phyloP scores from a whole-genome alignment of 2,797 vertebrate species.

The Rhabdomys pumilio region DNA sequence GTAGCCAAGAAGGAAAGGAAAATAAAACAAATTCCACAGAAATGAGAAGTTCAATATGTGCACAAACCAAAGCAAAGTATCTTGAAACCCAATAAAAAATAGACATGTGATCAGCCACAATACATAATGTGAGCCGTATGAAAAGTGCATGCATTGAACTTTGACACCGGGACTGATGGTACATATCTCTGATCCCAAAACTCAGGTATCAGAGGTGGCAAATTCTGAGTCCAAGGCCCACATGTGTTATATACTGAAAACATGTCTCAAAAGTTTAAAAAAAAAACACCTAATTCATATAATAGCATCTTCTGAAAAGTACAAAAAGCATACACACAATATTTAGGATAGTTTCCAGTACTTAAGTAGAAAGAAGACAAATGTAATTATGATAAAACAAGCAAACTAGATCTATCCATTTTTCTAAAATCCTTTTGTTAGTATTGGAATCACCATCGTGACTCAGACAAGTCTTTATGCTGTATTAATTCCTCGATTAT shows the following conservation, averaged over 20 bases:
- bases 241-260: too few species aligned
- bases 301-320: background rate
- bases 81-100: background rate
- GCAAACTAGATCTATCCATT: background rate
- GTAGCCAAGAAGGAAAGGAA: background rate
- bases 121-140: background rate
- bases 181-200: background rate
- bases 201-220: background rate
- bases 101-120: background rate
- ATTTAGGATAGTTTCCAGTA: background rate
- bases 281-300: background rate
- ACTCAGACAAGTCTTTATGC: background rate
- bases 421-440: background rate
- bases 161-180: too few species aligned
- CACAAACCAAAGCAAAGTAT: background rate
- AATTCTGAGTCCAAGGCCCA: background rate
- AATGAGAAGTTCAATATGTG: background rate
- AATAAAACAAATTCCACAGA: background rate
- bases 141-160: background rate
- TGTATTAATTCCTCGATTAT: background rate
- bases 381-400: background rate
- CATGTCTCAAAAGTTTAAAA: background rate
- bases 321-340: background rate
- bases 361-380: background rate
- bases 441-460: background rate